Percentiles rank a stretch among this genome's conserved stretches.
These are phyloP conservation scores for Synanceia verrucosa DNA, from an alignment of 2,797 vertebrate species.

Conservation along the genomic window DNA sequence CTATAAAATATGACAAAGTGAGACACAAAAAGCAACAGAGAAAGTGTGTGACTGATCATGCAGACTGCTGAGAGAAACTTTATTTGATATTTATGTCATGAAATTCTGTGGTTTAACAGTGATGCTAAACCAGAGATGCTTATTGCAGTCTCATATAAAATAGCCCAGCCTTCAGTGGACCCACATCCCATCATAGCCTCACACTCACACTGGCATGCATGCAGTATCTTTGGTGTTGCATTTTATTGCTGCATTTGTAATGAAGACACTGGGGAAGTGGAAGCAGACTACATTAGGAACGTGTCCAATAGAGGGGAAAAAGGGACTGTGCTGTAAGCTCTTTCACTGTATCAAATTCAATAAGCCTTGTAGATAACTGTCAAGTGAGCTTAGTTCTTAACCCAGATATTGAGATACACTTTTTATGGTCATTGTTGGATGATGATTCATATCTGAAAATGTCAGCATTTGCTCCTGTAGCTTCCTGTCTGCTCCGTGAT, in stretches of 20 bases:
- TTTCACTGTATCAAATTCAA: conserved; percentile 48
- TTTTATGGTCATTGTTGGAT: conserved; percentile 13
- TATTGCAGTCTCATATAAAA: conserved; percentile 23
- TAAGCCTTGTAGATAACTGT: conserved; percentile 39
- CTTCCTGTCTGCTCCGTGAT: neutral
- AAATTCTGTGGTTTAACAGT: conserved; percentile 24
- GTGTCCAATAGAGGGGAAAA: conserved; percentile 15
- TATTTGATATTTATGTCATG: conserved; percentile 34
- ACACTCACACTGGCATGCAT: conserved; percentile 5
- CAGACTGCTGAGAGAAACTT: conserved; percentile 20
- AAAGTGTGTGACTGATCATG: neutral
- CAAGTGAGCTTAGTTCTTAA: conserved; percentile 30
- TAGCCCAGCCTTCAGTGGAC: neutral
- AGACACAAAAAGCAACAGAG: neutral
- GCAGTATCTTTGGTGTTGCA: conserved; percentile 31
- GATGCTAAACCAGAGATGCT: conserved; percentile 11
- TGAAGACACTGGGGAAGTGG: conserved; percentile 31
- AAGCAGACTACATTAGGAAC: conserved; percentile 30
- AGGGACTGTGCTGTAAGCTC: conserved; percentile 36
- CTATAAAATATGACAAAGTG: neutral
- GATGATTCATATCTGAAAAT: conserved; percentile 30
- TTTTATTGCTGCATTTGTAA: conserved; percentile 58
- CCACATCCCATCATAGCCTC: neutral
- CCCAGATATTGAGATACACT: conserved; percentile 34
- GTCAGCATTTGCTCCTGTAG: neutral